Evolutionary conservation across 1,140 invertebrate genomes (phyloP).

Genomic region (Hyphantria cunea): DNA sequence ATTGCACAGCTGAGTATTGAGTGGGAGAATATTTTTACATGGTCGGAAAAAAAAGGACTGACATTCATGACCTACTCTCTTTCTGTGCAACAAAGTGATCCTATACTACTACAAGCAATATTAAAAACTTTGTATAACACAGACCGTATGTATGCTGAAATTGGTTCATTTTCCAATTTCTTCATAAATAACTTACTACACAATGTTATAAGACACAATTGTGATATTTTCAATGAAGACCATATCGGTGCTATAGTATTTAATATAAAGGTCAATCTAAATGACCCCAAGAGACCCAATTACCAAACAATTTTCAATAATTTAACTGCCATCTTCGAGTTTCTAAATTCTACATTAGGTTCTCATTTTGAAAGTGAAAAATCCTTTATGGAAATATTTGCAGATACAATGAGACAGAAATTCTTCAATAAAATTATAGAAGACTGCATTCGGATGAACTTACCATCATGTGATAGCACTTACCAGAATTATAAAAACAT

Average conservation of each 20-base stretch:
- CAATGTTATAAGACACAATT: constrained; percentile 67
- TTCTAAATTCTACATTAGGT: constrained; percentile 66
- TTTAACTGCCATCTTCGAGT: constrained; percentile 74
- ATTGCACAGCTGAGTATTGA: constrained; percentile 63
- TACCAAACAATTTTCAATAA: constrained; percentile 73
- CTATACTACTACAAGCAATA: constrained; percentile 55
- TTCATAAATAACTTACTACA: constrained; percentile 65
- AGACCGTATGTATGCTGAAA: constrained; percentile 60
- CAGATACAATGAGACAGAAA: constrained; percentile 53
- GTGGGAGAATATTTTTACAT: constrained; percentile 71
- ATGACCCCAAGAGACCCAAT: constrained; percentile 58
- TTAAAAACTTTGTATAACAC: constrained; percentile 63
- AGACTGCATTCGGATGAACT: constrained; percentile 64
- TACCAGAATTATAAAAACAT: constrained; percentile 69
- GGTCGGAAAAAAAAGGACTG: constrained; percentile 59
- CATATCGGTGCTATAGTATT: constrained; percentile 63
- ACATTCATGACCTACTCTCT: constrained; percentile 61
- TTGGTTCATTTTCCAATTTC: constrained; percentile 65
- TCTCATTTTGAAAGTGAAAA: constrained; percentile 58
- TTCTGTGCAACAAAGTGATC: constrained; percentile 67
- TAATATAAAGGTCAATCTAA: constrained; percentile 69
- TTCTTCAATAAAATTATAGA: constrained; percentile 73
- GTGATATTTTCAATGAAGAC: constrained; percentile 74
- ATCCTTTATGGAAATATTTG: constrained; percentile 62
- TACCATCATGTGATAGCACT: constrained; percentile 65